Conservation (phyloP, 2,797 vertebrate genomes). For the Sebastes hubbsi region DNA sequence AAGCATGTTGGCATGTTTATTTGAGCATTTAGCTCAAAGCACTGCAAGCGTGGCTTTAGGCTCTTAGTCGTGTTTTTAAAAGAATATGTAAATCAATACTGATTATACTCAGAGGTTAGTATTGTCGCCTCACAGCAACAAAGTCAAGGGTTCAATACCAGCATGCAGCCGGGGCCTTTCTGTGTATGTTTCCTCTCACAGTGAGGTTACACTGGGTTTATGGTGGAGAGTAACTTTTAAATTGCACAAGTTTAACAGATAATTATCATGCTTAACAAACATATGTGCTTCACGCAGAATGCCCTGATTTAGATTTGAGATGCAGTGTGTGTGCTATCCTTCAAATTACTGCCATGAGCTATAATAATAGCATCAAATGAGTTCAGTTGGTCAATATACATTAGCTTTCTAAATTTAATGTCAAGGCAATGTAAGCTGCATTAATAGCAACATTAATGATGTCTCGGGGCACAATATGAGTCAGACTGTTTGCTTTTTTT, state of each 20-base stretch:
- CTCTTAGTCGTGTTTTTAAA: neutral
- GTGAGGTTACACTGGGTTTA: neutral
- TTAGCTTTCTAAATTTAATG: conserved; percentile 56
- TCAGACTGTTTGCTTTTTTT: conserved; percentile 46
- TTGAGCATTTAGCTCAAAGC: neutral
- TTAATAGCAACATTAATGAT: conserved; percentile 68
- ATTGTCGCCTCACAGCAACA: too few species aligned
- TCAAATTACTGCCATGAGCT: conserved; percentile 34
- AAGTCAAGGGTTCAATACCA: neutral
- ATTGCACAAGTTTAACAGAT: neutral
- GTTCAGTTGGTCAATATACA: conserved; percentile 64
- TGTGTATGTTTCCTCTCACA: neutral
- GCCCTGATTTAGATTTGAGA: neutral
- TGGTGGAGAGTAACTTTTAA: neutral
- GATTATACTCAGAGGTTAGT: neutral
- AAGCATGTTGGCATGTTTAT: neutral
- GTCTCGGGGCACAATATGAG: conserved; percentile 63
- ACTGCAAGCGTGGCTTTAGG: neutral
- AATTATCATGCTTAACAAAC: neutral
- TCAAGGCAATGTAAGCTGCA: conserved; percentile 49
- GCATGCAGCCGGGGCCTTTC: neutral
- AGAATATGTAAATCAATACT: neutral
- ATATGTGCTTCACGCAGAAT: neutral
- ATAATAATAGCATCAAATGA: conserved; percentile 38
- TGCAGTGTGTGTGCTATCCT: neutral